A percentile compares a stretch with the other conserved stretches of the same genome.
Conservation (phyloP, 2,797 vertebrate genomes). For the Cyprinella venusta region DNA sequence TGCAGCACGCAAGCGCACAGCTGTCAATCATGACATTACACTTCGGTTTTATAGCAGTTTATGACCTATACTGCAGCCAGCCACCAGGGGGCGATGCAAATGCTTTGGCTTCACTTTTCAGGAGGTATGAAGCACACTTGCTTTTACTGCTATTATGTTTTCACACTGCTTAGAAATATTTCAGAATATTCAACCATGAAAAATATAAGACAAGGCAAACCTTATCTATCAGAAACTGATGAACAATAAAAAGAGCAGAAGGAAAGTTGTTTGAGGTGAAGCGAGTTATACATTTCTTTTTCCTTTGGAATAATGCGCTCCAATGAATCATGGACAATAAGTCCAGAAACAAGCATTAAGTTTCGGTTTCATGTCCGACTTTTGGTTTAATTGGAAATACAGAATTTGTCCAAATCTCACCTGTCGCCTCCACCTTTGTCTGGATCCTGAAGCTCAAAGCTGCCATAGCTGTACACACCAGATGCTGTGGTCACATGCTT, state of each 20-base stretch:
- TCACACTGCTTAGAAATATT: no score
- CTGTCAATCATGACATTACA: background rate
- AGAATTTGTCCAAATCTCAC: constrained; percentile 51
- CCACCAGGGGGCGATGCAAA: no score
- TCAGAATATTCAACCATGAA: no score
- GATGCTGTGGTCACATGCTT: constrained; percentile 86
- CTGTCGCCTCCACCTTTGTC: constrained; percentile 83
- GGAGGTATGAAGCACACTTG: no score
- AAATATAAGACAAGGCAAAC: no score
- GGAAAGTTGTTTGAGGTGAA: background rate
- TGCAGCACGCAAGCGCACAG: background rate
- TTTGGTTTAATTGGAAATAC: background rate
- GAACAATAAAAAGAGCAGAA: no score
- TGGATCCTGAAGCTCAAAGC: constrained; percentile 89
- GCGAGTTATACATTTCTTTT: background rate
- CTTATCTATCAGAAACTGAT: no score
- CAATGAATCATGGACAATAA: background rate
- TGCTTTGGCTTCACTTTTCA: no score
- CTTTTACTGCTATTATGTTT: no score
- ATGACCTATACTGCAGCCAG: no score
- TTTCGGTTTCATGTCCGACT: background rate
- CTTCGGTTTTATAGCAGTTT: background rate
- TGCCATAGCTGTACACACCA: constrained; percentile 90
- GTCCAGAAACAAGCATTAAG: background rate
- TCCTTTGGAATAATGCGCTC: background rate